phyloP scores from a whole-genome alignment of 2,888 invertebrate species.

The Pasiphila rectangulata region DNA sequence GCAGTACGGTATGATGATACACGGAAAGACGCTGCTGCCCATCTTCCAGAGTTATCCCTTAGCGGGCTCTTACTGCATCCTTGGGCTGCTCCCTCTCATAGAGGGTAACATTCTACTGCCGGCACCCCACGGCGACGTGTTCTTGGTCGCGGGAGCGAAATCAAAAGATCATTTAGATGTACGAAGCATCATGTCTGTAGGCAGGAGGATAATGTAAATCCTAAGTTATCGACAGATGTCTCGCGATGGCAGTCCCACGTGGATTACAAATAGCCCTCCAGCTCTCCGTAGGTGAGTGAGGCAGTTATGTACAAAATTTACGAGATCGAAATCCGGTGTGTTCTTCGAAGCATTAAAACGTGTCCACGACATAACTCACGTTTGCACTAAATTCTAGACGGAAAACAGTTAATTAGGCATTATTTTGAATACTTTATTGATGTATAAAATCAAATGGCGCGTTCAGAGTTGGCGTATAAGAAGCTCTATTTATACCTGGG shows the following conservation, averaged over 20 bases:
- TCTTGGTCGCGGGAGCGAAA: too few relatives aligned
- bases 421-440: slow-evolving; percentile 30
- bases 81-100: too few relatives aligned
- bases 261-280: slow-evolving; percentile 1
- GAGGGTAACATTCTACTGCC: too few relatives aligned
- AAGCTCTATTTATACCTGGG: slow-evolving; percentile 27
- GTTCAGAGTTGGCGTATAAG: slow-evolving; percentile 25
- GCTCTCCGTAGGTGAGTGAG: slow-evolving; percentile 9
- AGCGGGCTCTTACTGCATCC: too few relatives aligned
- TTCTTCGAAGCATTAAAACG: slow-evolving; percentile 25
- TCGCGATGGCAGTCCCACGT: not conserved
- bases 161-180: too few relatives aligned
- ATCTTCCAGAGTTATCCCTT: too few relatives aligned
- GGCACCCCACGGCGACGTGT: too few relatives aligned
- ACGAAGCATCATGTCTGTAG: too few relatives aligned
- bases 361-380: slow-evolving; percentile 22
- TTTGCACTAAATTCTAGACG: slow-evolving; percentile 23
- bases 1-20: too few relatives aligned
- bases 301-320: slow-evolving; percentile 19
- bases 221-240: not conserved
- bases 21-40: too few relatives aligned
- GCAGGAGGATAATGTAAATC: too few relatives aligned
- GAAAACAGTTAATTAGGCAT: slow-evolving; percentile 28
- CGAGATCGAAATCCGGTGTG: slow-evolving; percentile 20
- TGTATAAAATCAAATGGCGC: slow-evolving; percentile 26